Evolutionary conservation across 1,140 invertebrate genomes (phyloP).

Genomic region (Eriocheir sinensis): DNA sequence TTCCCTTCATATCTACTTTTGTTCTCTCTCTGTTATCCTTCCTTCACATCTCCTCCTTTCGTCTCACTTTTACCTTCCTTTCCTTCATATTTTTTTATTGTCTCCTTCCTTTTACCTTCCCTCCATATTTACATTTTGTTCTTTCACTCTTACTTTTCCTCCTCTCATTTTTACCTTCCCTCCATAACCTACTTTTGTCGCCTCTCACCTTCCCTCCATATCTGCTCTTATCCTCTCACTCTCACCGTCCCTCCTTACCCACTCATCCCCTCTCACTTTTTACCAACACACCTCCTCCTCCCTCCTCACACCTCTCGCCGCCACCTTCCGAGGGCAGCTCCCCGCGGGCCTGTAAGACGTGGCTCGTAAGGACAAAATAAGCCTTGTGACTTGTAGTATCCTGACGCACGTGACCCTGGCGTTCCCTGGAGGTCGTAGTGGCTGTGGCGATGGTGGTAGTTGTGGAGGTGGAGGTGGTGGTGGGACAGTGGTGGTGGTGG

Average conservation of each 20-base stretch:
- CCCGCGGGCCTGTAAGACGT: neutral
- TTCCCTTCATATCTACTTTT: neutral
- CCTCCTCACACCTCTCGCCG: neutral
- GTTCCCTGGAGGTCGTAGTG: neutral
- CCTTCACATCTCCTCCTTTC: too few relatives aligned
- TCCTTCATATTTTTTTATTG: too few relatives aligned
- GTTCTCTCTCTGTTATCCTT: neutral
- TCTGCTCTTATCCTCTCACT: neutral
- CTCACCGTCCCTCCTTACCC: neutral
- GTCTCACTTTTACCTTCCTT: neutral
- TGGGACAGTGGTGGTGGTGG: neutral
- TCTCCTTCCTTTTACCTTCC: neutral
- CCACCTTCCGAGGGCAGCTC: neutral
- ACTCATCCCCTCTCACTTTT: neutral
- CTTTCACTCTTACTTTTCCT: neutral
- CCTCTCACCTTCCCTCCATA: neutral
- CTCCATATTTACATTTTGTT: neutral
- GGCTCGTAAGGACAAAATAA: constrained; percentile 14
- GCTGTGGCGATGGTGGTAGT: neutral
- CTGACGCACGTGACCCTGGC: neutral
- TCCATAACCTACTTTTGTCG: too few relatives aligned
- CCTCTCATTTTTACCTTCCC: too few relatives aligned
- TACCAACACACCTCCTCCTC: too few relatives aligned
- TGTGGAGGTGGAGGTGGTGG: neutral
- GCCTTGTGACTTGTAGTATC: neutral